Evolutionary conservation across 2,797 vertebrate genomes (phyloP), one percentile per base, ranked within the genome.

Genomic region (Muscicapa striata): DNA sequence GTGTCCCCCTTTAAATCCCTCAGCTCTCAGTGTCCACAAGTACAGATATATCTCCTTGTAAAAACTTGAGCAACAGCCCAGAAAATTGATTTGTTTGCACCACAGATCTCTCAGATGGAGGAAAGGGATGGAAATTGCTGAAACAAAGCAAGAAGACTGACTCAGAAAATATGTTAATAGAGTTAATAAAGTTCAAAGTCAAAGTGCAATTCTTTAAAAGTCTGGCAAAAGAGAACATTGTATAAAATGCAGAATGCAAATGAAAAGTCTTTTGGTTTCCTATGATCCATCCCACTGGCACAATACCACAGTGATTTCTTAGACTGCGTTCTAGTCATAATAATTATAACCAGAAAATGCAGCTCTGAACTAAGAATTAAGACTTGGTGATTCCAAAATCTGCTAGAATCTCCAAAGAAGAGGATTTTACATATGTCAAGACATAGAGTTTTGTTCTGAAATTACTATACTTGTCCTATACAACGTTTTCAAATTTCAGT

Each of bases 41-140:
- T 55, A 29, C 58, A 93, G 54, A 66, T n/a, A 76, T 0, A 5
- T 78, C n/a, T 85, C 52, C 49, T 30, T 41, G 22, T 62, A 57
- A 84, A 92, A 87, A 79, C 52, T 18, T 91, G 70, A 95, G 49
- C 43, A 90, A 46, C 14, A 79, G 63, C 41, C 40, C 45, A 89
- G 86, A 82, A 94, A 95, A 93, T 79, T 62, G 51, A 76, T 91
- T 94, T 90, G 29, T 82, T 94, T 92, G 80, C 34, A 77, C 74
- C 61, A 82, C 80, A 93, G 73, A 82, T 61, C 70, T 86, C 62
- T 79, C 45, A 87, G 58, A 81, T 61, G 82, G 59, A 49, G 58
- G 49, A 90, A 87, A 90, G 10, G 10, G 77, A 78, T 76, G 15
- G 41, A 88, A 94, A 68, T 55, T 54, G 23, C 32, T 91, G 75